Evolutionary conservation across 2,797 vertebrate species (phyloP), one percentile per base, ranked within the genome.

Genomic region (Emys orbicularis): DNA sequence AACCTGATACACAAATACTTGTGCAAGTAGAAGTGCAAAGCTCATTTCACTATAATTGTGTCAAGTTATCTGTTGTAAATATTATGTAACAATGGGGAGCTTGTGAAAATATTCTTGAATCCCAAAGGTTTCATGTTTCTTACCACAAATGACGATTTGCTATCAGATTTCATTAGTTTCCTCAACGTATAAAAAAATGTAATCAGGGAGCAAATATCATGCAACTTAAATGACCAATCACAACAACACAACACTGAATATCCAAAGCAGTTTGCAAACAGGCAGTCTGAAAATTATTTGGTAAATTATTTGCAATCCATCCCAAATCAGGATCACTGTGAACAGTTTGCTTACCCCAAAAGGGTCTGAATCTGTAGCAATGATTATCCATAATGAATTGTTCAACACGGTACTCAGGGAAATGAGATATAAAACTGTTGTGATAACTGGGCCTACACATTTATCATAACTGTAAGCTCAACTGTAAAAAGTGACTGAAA

Each of bases 231-330:
- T 93, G 18, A 7, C 83, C 93, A 96, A 81, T 91, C 72, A 94
- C 13, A 50, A 41, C 50, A 96, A 95, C 23, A 94, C 31, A 2
- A 86, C 59, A 74, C 12, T 1, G 54, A 94, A 74, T 90, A 96
- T 96, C 93, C 65, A 82, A 93, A 96, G 87, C 65, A 82, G 93
- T 92, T 85, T 93, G 34, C 82, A 95, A 96, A 96, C 3, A 96
- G 27, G 65, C 0, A 10, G 80, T 47, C 81, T 84, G 87, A 88
- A 89, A 93, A 11, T 61, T 31, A 86, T 92, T 94, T 91, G 65
- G 61, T 92, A 92, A 86, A 88, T 83, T 94, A 65, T 65, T 89
- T 88, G 21, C 88, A 80, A 91, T 86, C 92, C 86, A 86, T 95
- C 80, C 91, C 90, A 94, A 87, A 80, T 49, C 57, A 34, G 77